These are phyloP conservation scores for Conopomorpha cramerella DNA, from an alignment of 1,140 invertebrate species.

Conservation along the genomic window DNA sequence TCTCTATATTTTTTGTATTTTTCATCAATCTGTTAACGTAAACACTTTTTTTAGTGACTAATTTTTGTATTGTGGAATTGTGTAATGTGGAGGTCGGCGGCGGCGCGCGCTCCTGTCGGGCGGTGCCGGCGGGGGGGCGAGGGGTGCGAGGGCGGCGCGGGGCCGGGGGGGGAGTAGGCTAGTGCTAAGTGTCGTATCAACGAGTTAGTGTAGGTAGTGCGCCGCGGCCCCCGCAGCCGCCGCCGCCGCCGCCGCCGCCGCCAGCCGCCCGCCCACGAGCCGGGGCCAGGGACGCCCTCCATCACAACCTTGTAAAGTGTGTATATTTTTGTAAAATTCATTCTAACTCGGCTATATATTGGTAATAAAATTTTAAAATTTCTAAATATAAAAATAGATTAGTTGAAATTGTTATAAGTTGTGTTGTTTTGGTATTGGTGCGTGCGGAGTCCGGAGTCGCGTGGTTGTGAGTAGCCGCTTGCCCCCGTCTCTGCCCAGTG, in stretches of 20 bases:
- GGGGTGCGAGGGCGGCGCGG: too few species aligned
- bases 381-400: conserved; percentile 29
- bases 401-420: conserved; percentile 43
- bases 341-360: conserved; percentile 47
- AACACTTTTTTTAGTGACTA: too few species aligned
- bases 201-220: conserved; percentile 43
- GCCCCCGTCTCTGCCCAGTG: conserved; percentile 13
- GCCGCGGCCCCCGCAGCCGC: too few species aligned
- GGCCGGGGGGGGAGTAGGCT: too few species aligned
- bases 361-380: conserved; percentile 34
- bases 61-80: too few species aligned
- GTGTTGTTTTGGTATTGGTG: too few species aligned
- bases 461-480: conserved; percentile 29
- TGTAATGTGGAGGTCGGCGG: neutral
- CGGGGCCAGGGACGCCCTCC: too few species aligned
- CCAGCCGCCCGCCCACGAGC: conserved; percentile 2
- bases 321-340: conserved; percentile 59
- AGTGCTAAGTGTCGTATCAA: conserved; percentile 55
- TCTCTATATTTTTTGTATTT: too few species aligned
- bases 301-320: conserved; percentile 53
- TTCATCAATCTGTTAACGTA: too few species aligned
- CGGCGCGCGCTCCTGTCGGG: neutral
- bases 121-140: too few species aligned
- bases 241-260: too few species aligned
- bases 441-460: too few species aligned